Evolutionary conservation across 2,888 invertebrate species (phyloP).

Genomic region (Monoplex corrugatus): DNA sequence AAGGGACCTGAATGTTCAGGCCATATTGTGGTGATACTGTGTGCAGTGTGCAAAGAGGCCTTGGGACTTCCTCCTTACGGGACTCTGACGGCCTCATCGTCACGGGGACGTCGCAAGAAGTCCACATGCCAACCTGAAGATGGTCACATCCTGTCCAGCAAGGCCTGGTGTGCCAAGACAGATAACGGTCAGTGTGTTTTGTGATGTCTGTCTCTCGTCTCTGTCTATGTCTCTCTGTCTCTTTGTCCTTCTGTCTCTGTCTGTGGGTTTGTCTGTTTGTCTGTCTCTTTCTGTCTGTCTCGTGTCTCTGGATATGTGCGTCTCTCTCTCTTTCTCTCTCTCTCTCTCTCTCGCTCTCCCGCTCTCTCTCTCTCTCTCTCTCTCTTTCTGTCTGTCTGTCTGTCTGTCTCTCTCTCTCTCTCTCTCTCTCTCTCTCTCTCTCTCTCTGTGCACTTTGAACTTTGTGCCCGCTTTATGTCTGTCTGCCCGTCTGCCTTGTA

Average conservation of each 20-base stretch:
- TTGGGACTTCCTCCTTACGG: slow-evolving; percentile 83
- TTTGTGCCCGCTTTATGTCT: no score
- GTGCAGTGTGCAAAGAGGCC: slow-evolving; percentile 82
- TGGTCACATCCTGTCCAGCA: slow-evolving; percentile 83
- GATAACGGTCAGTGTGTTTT: slow-evolving; percentile 80
- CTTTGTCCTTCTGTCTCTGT: no score
- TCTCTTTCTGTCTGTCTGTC: neutral
- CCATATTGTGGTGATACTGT: no score
- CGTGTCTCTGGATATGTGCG: neutral
- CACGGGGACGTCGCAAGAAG: slow-evolving; percentile 80
- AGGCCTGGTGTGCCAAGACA: slow-evolving; percentile 83
- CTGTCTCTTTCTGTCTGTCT: neutral
- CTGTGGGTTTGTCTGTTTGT: neutral
- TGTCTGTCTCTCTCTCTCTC: no score
- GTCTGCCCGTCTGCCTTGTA: no score
- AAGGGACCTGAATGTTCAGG: no score
- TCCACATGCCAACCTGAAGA: slow-evolving; percentile 83
- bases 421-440: no score
- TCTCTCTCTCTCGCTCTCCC: no score
- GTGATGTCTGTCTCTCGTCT: neutral
- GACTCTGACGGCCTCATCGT: slow-evolving; percentile 82
- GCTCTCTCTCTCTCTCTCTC: no score
- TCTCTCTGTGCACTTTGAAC: no score
- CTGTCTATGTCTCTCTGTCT: neutral
- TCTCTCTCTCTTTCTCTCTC: neutral